These are phyloP conservation scores for Trypoxylus dichotomus DNA, from an alignment of 1,140 invertebrate species.

Conservation along the genomic window DNA sequence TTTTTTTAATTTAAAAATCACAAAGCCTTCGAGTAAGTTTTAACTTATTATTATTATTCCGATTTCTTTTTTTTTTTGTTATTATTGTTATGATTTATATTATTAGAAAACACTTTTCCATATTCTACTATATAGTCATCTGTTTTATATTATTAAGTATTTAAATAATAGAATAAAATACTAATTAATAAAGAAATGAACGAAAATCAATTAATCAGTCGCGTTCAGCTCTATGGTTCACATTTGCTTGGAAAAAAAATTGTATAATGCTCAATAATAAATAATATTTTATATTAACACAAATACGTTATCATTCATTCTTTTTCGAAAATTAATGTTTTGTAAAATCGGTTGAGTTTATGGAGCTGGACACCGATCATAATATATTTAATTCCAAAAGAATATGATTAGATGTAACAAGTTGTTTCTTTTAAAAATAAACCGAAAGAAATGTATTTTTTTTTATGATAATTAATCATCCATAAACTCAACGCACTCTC, in stretches of 20 bases:
- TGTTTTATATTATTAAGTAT: not conserved
- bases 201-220: not conserved
- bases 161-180: not conserved
- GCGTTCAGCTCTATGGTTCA: conserved; percentile 5
- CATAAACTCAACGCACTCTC: not conserved
- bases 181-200: not conserved
- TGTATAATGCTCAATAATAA: conserved; percentile 2
- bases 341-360: not conserved
- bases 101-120: too few species aligned
- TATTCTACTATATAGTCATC: not conserved
- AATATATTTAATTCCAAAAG: too few species aligned
- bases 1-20: conserved; percentile 10
- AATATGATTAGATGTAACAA: too few species aligned
- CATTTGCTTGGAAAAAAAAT: not conserved
- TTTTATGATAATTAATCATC: not conserved
- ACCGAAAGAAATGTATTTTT: not conserved
- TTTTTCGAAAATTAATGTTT: not conserved
- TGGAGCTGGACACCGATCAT: too few species aligned
- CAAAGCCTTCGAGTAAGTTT: conserved; percentile 15
- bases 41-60: conserved; percentile 4
- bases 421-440: too few species aligned
- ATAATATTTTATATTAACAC: conserved; percentile 10
- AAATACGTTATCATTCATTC: not conserved
- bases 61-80: not conserved
- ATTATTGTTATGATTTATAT: too few species aligned